phyloP scores from a whole-genome alignment of 2,888 invertebrate genomes.

The Hyles lineata region DNA sequence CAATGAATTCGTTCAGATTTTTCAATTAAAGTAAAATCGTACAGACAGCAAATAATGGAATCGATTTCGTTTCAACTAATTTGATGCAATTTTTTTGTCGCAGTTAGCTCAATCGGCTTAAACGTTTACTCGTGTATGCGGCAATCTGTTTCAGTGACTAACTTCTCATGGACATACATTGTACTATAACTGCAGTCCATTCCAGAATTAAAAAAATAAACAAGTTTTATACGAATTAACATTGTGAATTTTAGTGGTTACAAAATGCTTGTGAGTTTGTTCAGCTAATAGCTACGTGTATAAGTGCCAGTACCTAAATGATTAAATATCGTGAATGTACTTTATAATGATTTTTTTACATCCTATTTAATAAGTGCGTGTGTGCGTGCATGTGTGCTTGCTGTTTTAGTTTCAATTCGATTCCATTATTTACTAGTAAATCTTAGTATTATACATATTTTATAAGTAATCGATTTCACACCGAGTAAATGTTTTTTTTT shows the following conservation, averaged over 20 bases:
- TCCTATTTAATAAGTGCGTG: constrained; percentile 7
- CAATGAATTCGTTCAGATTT: constrained; percentile 1
- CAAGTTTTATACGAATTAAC: not conserved
- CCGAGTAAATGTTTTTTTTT: not conserved
- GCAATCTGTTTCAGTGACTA: not conserved
- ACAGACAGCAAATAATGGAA: not conserved
- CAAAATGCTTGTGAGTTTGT: constrained; percentile 10
- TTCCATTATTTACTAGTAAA: not conserved
- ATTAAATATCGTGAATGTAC: not conserved
- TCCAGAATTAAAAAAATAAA: not conserved
- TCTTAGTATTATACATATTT: not conserved
- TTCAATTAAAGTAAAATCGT: not conserved
- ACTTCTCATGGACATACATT: not conserved
- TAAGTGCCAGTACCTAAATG: constrained; percentile 8
- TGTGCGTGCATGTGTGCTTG: constrained; percentile 9
- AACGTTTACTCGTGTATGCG: not conserved
- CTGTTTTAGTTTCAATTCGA: not conserved
- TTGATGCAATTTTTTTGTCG: constrained; percentile 10
- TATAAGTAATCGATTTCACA: not conserved
- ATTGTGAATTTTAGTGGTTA: not conserved
- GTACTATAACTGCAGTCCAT: constrained; percentile 1
- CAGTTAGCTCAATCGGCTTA: constrained; percentile 2
- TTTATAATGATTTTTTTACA: not conserved
- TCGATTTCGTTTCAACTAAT: not conserved
- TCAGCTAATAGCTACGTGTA: constrained; percentile 22